These are phyloP conservation scores for Acropora yongei DNA, from an alignment of 64 coral and sea anemone genomes.

Conservation along the genomic window DNA sequence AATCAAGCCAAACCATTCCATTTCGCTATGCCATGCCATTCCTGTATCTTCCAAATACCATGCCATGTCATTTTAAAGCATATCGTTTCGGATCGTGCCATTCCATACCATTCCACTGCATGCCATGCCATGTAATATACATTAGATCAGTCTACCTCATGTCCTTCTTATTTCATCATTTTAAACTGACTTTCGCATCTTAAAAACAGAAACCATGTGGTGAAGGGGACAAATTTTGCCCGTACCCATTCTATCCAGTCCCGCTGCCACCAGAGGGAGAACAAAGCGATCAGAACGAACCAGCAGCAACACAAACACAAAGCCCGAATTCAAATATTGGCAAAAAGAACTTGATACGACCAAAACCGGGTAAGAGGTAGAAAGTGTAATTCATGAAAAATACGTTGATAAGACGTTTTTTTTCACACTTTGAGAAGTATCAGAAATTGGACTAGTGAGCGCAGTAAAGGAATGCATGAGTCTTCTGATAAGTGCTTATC, in stretches of 20 bases:
- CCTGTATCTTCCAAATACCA: not conserved
- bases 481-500: too few relatives aligned
- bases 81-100: not conserved
- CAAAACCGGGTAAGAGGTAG: conserved; percentile 67
- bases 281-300: conserved; percentile 13
- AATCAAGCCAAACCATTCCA: too few relatives aligned
- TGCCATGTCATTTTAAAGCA: not conserved
- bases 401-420: too few relatives aligned
- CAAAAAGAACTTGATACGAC: conserved; percentile 84
- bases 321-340: conserved; percentile 28
- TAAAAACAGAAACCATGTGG: conserved; percentile 11
- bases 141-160: not conserved
- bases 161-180: too few relatives aligned
- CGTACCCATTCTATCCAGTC: conserved; percentile 36
- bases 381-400: not conserved
- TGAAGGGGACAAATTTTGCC: conserved; percentile 33
- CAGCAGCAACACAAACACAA: not conserved
- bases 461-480: too few relatives aligned
- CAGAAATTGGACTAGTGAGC: too few relatives aligned
- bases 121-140: not conserved
- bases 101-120: not conserved
- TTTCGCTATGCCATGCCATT: not conserved
- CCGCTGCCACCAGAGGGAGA: conserved; percentile 83
- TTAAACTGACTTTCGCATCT: not conserved
- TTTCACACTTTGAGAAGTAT: too few relatives aligned